Evolutionary conservation across 2,888 invertebrate species (phyloP).

Genomic region (Erebia epiphron): DNA sequence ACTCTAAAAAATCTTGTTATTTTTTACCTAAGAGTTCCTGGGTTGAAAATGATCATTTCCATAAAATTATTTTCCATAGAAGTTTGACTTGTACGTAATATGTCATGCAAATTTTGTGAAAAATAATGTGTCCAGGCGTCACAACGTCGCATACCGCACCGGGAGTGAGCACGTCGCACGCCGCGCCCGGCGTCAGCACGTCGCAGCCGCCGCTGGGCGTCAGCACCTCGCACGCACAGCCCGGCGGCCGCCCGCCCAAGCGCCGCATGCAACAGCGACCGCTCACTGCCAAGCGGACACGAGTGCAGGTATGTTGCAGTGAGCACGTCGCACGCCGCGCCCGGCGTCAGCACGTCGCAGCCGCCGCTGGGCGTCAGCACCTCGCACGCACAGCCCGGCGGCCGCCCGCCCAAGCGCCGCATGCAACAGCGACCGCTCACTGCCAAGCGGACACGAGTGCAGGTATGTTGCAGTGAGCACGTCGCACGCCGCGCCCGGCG

Average conservation of each 20-base stretch:
- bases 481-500: conserved; percentile 50
- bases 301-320: conserved; percentile 70
- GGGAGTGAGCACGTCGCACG: conserved; percentile 58
- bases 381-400: conserved; percentile 65
- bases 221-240: conserved; percentile 62
- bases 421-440: conserved; percentile 70
- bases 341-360: conserved; percentile 58
- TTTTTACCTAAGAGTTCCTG: too few relatives aligned
- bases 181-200: conserved; percentile 50
- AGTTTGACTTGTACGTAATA: too few relatives aligned
- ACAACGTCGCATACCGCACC: conserved; percentile 53
- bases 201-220: conserved; percentile 44
- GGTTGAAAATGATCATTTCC: too few relatives aligned
- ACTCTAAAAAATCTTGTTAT: too few relatives aligned
- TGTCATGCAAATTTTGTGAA: background rate
- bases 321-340: conserved; percentile 53
- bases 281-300: conserved; percentile 78
- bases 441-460: conserved; percentile 80
- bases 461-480: conserved; percentile 61
- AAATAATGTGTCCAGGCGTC: conserved; percentile 49
- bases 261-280: conserved; percentile 69
- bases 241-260: conserved; percentile 67
- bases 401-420: conserved; percentile 68
- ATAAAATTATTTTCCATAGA: too few relatives aligned
- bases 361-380: conserved; percentile 57